Base-by-base conservation (phyloP, 2,113 vertebrate species). In the Myodes glareolus region DNA sequence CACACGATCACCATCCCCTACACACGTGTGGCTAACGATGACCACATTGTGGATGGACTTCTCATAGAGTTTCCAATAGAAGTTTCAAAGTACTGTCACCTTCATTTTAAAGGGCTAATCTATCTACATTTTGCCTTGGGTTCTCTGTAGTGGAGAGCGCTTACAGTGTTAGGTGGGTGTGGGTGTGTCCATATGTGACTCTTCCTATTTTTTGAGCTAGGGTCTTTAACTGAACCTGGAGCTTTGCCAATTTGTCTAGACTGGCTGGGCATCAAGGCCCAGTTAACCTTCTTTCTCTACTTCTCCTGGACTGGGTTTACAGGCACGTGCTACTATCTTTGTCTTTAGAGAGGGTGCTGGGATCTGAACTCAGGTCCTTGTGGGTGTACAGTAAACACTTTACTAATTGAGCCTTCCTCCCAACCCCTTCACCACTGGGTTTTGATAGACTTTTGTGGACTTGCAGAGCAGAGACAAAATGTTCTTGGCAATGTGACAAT, bases 1-100 rank as follows among this genome's bases (percentile, higher is more conserved):
- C 13, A 39, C 31, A 65, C 16, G 27, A 42, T 47, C 19, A 58
- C 58, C 58, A 58, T 2, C 3, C 73, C 7, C 25, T 16, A 88
- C 52, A 94, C 96, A 98, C n/a, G 29, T 97, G 98, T 97, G 94
- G 92, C 95, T 98, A 97, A 97, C 98, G 80, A 96, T 86, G 97
- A 88, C 88, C 2, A 0, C 72, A 94, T 96, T 97, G 96, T 72
- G 94, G 94, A 96, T 95, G 96, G 86, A 97, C 85, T 94, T 90
- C 77, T 97, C 88, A 97, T 98, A 12, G 73, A 96, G 96, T 97
- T 89, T 42, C 45, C 95, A 98, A 84, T 29, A 97, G 94, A 95
- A 97, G 78, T 80, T 97, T 96, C 85, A 96, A 95, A 98, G 73
- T 13, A 77, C 95, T 92, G 94, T 94, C 72, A 45, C 0, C 6